Evolutionary conservation across 2,888 invertebrate genomes (phyloP).

Genomic region (Eupelmus urozonus): DNA sequence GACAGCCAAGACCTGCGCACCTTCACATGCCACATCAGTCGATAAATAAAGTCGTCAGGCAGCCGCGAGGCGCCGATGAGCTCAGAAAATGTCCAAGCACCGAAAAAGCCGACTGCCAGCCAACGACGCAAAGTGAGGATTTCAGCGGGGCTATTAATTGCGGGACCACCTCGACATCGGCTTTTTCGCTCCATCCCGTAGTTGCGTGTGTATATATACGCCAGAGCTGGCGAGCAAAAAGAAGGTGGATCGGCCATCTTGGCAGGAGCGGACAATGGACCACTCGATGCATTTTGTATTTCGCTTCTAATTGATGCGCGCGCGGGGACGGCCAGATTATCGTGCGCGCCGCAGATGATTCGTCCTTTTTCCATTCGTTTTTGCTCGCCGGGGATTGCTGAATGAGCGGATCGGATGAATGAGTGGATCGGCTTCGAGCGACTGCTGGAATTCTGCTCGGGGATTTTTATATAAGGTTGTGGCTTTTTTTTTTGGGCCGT

Average conservation of each 20-base stretch:
- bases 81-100: too few species aligned
- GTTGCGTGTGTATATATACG: neutral
- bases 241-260: neutral
- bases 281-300: neutral
- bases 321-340: neutral
- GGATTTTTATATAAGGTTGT: too few species aligned
- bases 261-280: neutral
- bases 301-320: constrained; percentile 19
- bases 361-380: neutral
- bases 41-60: constrained; percentile 11
- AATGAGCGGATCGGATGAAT: neutral
- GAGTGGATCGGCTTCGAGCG: neutral
- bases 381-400: neutral
- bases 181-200: constrained; percentile 13
- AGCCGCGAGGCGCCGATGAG: neutral
- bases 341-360: too few species aligned
- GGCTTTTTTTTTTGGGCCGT: too few species aligned
- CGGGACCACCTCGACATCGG: neutral
- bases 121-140: neutral
- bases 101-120: neutral
- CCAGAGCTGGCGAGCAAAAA: neutral
- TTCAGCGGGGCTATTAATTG: constrained; percentile 18
- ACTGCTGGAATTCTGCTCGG: neutral
- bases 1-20: neutral
- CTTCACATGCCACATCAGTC: neutral